Percentiles rank a stretch among this genome's conserved stretches.
These are phyloP conservation scores for Anarrhichthys ocellatus DNA, from an alignment of 2,113 vertebrate genomes.

Conservation along the genomic window DNA sequence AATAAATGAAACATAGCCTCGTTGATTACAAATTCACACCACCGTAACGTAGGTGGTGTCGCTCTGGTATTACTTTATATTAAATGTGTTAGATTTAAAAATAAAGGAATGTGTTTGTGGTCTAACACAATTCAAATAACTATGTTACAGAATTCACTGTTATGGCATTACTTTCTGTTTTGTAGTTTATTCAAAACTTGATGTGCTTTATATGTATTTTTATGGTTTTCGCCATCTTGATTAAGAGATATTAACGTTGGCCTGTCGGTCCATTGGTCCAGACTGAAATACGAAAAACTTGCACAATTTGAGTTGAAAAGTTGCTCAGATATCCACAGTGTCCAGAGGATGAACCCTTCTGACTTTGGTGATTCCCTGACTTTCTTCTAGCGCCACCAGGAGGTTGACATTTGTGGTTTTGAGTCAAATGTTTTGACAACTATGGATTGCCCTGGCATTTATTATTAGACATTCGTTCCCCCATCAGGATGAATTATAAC, in stretches of 20 bases:
- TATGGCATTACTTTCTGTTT: background rate
- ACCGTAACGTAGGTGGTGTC: background rate
- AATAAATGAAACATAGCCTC: background rate
- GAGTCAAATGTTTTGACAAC: too few species aligned
- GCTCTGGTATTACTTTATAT: background rate
- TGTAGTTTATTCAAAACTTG: background rate
- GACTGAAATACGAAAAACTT: background rate
- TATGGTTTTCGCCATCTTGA: background rate
- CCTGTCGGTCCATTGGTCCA: background rate
- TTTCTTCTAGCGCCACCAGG: too few species aligned
- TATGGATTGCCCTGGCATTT: too few species aligned
- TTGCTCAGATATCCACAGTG: too few species aligned
- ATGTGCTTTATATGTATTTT: background rate
- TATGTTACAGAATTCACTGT: background rate
- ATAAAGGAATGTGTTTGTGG: background rate
- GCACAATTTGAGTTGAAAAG: background rate
- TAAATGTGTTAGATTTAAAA: background rate
- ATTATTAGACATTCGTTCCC: too few species aligned
- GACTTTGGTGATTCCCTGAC: too few species aligned
- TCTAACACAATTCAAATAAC: background rate
- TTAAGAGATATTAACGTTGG: background rate
- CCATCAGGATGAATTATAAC: too few species aligned
- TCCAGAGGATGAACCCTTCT: too few species aligned
- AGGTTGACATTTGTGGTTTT: too few species aligned
- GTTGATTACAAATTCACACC: constrained; percentile 11